Conservation (phyloP, 2,797 vertebrate genomes). For the Pangasius djambal region DNA sequence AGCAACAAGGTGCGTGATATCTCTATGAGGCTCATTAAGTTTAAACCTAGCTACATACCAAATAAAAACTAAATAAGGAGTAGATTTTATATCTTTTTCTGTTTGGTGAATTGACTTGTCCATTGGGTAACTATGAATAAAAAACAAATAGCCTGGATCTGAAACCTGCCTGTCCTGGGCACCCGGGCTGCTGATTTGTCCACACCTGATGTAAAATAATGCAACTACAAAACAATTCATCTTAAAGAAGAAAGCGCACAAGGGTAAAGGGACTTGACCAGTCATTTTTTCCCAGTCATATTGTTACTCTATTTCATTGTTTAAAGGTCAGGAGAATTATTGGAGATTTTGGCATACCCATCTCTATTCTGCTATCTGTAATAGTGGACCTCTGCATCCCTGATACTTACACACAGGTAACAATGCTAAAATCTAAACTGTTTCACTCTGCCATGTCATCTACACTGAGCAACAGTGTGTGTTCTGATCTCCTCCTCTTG, state of each 20-base stretch:
- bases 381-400: conserved; percentile 87
- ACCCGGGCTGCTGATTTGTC: background rate
- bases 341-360: conserved; percentile 95
- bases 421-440: background rate
- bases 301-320: conserved; percentile 7
- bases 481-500: conserved; percentile 21
- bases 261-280: background rate
- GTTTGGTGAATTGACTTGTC: background rate
- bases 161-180: background rate
- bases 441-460: conserved; percentile 1
- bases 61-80: background rate
- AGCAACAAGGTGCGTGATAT: background rate
- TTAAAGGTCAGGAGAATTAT: conserved; percentile 90
- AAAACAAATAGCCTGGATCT: background rate
- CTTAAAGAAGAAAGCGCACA: background rate
- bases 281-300: background rate
- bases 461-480: conserved; percentile 32
- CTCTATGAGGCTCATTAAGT: background rate
- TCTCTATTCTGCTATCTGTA: conserved; percentile 92
- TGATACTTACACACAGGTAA: conserved; percentile 93
- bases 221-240: background rate
- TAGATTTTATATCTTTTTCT: background rate
- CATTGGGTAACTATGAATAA: background rate
- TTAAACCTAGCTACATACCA: background rate
- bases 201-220: background rate